These are phyloP conservation scores for Leptinotarsa lineolata DNA, from an alignment of 1,140 invertebrate genomes.

Conservation along the genomic window DNA sequence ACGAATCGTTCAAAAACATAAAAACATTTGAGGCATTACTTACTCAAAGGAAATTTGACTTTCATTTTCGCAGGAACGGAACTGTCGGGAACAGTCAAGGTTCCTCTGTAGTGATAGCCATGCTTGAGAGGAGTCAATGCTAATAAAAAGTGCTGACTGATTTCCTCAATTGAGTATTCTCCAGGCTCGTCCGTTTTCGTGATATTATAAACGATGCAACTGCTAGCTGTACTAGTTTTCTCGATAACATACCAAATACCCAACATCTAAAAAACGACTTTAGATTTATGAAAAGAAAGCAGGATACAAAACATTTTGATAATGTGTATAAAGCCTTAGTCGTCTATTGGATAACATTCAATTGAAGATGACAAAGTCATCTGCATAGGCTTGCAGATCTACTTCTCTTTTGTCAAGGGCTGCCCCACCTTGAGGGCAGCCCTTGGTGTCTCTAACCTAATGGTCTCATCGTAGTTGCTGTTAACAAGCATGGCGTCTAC, in stretches of 20 bases:
- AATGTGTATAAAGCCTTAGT: not conserved
- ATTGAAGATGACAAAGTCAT: too few relatives aligned
- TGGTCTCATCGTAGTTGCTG: too few relatives aligned
- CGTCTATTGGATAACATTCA: too few relatives aligned
- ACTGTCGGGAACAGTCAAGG: conserved; percentile 67
- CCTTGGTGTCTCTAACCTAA: too few relatives aligned
- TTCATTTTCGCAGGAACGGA: conserved; percentile 72
- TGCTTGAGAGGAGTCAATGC: conserved; percentile 72
- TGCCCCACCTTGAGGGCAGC: too few relatives aligned
- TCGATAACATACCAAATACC: conserved; percentile 83
- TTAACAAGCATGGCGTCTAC: too few relatives aligned
- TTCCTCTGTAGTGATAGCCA: conserved; percentile 76
- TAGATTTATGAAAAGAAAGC: not conserved
- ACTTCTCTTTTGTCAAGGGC: too few relatives aligned
- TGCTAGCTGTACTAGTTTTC: conserved; percentile 79
- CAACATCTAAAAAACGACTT: conserved; percentile 65
- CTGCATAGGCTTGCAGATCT: too few relatives aligned
- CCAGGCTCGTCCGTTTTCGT: conserved; percentile 69
- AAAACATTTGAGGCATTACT: conserved; percentile 55
- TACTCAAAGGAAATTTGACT: conserved; percentile 81
- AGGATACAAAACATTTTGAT: not conserved
- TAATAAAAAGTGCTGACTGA: conserved; percentile 72
- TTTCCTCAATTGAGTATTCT: conserved; percentile 71
- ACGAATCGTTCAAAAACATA: too few relatives aligned
- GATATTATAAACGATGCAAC: conserved; percentile 81